Conservation (phyloP, 2,797 vertebrate species). For the Esox lucius region DNA sequence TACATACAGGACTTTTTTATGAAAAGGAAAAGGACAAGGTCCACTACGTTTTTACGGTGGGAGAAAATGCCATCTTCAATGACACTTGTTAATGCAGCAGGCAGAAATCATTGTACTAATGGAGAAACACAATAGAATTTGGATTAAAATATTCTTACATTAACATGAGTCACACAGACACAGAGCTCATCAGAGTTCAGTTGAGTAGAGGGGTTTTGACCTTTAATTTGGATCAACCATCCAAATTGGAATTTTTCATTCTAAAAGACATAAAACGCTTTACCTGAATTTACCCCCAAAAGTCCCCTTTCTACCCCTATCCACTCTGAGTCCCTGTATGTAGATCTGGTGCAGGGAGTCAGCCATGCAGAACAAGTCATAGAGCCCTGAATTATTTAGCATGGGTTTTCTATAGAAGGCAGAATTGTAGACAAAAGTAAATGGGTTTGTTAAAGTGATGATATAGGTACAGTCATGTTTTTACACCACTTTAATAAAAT, state of each 20-base stretch:
- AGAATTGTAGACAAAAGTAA: conserved; percentile 7
- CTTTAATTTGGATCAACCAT: conserved; percentile 20
- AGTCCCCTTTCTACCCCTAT: not conserved
- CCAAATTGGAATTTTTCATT: not conserved
- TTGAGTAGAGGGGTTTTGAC: conserved; percentile 9
- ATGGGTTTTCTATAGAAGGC: conserved; percentile 15
- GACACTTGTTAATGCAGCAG: not conserved
- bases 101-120: not conserved
- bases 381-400: conserved; percentile 50
- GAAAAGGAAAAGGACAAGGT: not conserved
- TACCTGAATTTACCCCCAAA: not conserved
- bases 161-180: conserved; percentile 2
- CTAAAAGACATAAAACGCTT: conserved; percentile 8
- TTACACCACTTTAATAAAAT: not conserved
- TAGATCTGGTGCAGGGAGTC: conserved; percentile 18
- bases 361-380: conserved; percentile 23
- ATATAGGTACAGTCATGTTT: not conserved
- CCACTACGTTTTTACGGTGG: not conserved
- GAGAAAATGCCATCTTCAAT: not conserved
- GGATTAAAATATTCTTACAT: conserved; percentile 1
- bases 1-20: not conserved
- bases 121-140: not conserved
- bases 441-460: not conserved
- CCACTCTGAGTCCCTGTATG: not conserved
- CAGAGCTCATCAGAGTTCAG: not conserved